A percentile compares a stretch with the other conserved stretches of the same genome.
phyloP scores from a whole-genome alignment of 2,113 vertebrate species.

The Blennius ocellaris region DNA sequence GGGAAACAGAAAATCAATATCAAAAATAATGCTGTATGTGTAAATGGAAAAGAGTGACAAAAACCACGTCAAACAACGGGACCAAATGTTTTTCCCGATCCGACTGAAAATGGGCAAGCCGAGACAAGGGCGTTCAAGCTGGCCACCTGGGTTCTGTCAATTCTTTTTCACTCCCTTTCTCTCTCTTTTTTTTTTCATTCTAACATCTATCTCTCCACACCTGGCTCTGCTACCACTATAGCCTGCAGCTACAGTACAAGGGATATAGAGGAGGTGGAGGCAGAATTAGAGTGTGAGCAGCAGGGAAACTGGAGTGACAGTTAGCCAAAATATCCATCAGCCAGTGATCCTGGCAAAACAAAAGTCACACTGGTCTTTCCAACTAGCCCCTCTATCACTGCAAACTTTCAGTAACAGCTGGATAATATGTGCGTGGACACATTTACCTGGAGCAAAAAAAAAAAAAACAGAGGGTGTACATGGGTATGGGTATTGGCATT shows the following conservation, averaged over 20 bases:
- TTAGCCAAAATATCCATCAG: conserved; percentile 66
- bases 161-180: conserved; percentile 26
- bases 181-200: conserved; percentile 21
- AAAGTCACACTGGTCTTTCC: conserved; percentile 41
- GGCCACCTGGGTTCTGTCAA: conserved; percentile 73
- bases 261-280: conserved; percentile 36
- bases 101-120: conserved; percentile 63
- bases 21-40: conserved; percentile 34
- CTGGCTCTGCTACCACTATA: conserved; percentile 46
- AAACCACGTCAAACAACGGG: conserved; percentile 44
- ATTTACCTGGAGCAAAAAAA: conserved; percentile 42
- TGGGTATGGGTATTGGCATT: conserved; percentile 30
- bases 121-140: conserved; percentile 42
- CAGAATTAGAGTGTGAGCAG: conserved; percentile 21
- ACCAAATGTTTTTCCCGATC: conserved; percentile 64
- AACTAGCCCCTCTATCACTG: background rate
- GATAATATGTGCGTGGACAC: conserved; percentile 38
- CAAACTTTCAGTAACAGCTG: conserved; percentile 45
- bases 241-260: conserved; percentile 47
- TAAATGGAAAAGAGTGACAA: conserved; percentile 44
- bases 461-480: conserved; percentile 16
- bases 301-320: conserved; percentile 43
- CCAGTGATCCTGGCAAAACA: conserved; percentile 39
- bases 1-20: conserved; percentile 33
- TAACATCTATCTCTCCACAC: conserved; percentile 53